Percentiles rank a stretch among this genome's conserved stretches.
Evolutionary conservation across 2,113 vertebrate genomes (phyloP).

Genomic region (Ammospiza caudacuta): DNA sequence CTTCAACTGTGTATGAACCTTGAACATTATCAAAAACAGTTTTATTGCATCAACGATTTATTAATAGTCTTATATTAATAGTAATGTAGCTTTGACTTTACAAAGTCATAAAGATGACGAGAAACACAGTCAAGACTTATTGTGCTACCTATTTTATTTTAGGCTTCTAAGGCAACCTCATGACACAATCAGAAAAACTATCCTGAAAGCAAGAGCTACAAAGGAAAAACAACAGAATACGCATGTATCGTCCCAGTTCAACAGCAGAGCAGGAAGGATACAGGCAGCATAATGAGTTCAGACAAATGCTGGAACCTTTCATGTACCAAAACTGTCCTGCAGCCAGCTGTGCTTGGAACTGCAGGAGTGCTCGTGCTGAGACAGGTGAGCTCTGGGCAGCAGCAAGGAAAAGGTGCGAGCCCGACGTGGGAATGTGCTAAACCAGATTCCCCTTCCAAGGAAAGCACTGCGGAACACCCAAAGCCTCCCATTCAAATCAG

Average conservation of each 20-base stretch:
- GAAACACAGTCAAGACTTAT: conserved; percentile 20
- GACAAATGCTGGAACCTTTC: background rate
- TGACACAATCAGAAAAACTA: background rate
- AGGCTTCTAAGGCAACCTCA: conserved; percentile 27
- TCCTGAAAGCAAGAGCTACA: background rate
- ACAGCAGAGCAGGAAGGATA: background rate
- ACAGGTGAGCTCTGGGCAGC: background rate
- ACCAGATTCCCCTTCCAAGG: background rate
- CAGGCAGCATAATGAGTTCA: background rate
- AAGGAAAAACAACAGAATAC: background rate
- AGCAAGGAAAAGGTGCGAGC: rapidly evolving
- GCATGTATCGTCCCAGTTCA: background rate
- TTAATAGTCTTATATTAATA: conserved; percentile 69
- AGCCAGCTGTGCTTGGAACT: background rate
- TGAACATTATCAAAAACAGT: conserved; percentile 64
- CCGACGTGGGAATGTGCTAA: rapidly evolving
- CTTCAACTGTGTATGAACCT: conserved; percentile 71
- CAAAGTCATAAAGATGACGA: conserved; percentile 61
- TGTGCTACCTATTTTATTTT: conserved; percentile 32
- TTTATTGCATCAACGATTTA: conserved; percentile 71
- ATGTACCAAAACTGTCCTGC: background rate
- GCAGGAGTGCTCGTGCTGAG: background rate
- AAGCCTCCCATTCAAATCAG: background rate
- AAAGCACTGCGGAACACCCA: background rate
- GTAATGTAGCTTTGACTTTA: conserved; percentile 57